A percentile compares a stretch with the other conserved stretches of the same genome.
phyloP scores from a whole-genome alignment of 2,797 vertebrate genomes.

The Varecia variegata region DNA sequence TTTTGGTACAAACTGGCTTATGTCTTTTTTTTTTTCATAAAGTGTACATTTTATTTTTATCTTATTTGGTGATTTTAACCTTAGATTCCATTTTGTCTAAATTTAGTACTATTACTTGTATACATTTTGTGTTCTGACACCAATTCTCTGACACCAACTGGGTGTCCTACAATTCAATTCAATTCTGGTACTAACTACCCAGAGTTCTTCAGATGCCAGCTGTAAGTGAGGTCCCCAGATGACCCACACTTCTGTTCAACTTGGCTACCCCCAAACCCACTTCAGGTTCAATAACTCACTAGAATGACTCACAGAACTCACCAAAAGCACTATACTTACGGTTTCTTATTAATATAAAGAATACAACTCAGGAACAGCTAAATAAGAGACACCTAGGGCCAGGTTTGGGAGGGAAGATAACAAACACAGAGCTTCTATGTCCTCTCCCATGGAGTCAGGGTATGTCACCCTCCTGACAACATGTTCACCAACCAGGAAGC shows the following conservation, averaged over 20 bases:
- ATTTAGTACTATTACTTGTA: neutral
- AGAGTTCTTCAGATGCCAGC: neutral
- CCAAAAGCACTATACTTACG: neutral
- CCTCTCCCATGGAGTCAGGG: neutral
- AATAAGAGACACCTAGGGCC: neutral
- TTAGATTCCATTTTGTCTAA: neutral
- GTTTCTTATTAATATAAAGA: neutral
- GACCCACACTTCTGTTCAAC: neutral
- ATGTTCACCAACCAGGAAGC: neutral
- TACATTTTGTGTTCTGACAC: neutral
- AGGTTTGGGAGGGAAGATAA: neutral
- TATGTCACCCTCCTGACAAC: neutral
- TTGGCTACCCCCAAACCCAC: neutral
- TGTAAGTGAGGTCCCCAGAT: neutral
- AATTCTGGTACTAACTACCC: neutral
- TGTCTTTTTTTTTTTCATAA: neutral
- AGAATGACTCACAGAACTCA: neutral
- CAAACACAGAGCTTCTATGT: neutral
- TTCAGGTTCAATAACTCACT: neutral
- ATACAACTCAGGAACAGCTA: neutral
- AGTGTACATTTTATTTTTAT: neutral
- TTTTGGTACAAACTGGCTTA: neutral
- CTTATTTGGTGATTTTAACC: neutral
- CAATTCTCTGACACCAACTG: neutral
- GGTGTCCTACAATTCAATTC: neutral